Base-by-base conservation (phyloP, 2,888 invertebrate genomes). In the Mactromeris polynyma region DNA sequence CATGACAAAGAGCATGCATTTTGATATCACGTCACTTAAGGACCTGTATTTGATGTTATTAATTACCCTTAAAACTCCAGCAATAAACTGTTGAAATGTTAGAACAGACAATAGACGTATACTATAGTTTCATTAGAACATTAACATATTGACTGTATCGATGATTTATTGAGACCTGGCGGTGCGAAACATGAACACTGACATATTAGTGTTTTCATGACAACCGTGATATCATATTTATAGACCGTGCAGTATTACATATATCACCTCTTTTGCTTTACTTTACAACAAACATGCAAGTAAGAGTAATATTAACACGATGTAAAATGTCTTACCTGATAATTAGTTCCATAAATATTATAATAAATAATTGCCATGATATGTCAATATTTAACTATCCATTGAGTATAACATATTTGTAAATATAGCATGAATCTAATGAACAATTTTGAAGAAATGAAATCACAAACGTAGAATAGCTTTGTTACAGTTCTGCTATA, bases 271-370 rank as follows among this genome's bases (percentile, higher is more conserved):
- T 46, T 46, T 17, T 46, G 17, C 17, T 46, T 46, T 46, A 14
- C 46, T 46, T 46, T 1, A 46, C 11, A 46, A 11, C 46, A 14
- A 46, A 14, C 46, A 46, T 46, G 46, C 46, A 4, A 17, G 46
- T 46, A 17, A 46, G 14, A 46, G 46, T 7, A 17, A 14, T 9
- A 7, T 17, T 46, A 40, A 11, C 40, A 54, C 21, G 14, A 54
- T 54, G 19, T 54, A 54, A 64, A 64, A n/a, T 11, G 58, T 64
- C 58, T 64, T 64, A 64, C 58, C 58, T 64, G n/a, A 64, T 64
- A 9, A 64, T 26, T 64, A 64, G 26, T 64, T 64, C 58, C 58
- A 64, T 21, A 26, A 26, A 64, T 6, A n/a, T 26, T 26, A 64
- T 64, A 64, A 26, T 26, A 26, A 64, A 64, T 58, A 58, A 58